phyloP scores from a whole-genome alignment of 2,113 vertebrate genomes.

The Esox niger region DNA sequence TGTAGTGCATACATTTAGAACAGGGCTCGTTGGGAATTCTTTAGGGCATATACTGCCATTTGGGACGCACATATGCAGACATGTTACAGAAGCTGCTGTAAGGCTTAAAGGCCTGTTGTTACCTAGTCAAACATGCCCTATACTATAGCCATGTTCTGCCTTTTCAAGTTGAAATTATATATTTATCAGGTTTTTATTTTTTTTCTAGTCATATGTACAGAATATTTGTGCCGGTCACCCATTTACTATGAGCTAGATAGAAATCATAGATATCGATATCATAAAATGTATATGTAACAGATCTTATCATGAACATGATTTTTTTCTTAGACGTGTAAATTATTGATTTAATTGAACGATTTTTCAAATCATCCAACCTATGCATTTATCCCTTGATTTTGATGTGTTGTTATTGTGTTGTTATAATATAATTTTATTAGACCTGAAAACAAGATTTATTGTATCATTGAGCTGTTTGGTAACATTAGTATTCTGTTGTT shows the following conservation, averaged over 20 bases:
- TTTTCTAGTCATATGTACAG: constrained; percentile 57
- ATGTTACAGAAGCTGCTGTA: constrained; percentile 56
- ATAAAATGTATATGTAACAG: constrained; percentile 45
- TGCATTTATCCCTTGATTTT: constrained; percentile 87
- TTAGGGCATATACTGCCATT: no score
- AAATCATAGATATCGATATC: constrained; percentile 31
- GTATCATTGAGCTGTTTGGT: constrained; percentile 93
- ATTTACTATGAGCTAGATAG: constrained; percentile 42
- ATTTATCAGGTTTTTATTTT: constrained; percentile 58
- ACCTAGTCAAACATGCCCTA: constrained; percentile 54
- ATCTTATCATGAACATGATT: constrained; percentile 53
- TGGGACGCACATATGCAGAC: constrained; percentile 1
- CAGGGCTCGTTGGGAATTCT: no score
- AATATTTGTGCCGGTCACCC: constrained; percentile 71
- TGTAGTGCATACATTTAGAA: no score
- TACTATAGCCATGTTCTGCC: constrained; percentile 60
- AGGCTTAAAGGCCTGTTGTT: constrained; percentile 57
- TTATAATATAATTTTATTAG: constrained; percentile 69
- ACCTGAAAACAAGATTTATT: constrained; percentile 87
- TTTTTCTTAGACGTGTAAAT: constrained; percentile 70
- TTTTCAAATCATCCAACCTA: constrained; percentile 75
- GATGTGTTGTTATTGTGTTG: constrained; percentile 64
- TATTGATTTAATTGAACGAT: constrained; percentile 78
- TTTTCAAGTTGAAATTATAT: constrained; percentile 59
- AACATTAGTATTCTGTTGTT: constrained; percentile 78